Evolutionary conservation across 2,797 vertebrate species (phyloP), one percentile per base, ranked within the genome.

Genomic region (Neoniphon sammara): DNA sequence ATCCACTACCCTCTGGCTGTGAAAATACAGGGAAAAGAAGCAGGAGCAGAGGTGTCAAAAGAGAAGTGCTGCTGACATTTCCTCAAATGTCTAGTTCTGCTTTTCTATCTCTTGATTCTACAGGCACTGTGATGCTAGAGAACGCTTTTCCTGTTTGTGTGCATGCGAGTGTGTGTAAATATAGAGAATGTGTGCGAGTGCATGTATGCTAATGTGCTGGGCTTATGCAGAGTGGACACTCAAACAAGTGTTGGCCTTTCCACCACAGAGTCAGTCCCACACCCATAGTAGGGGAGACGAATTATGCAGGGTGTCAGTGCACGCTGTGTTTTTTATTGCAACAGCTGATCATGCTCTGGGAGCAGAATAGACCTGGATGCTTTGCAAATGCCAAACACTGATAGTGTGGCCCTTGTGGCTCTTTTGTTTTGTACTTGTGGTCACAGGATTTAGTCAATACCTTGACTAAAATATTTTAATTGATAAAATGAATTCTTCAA

Each of bases 41-140:
- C 23, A 68, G 75, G 67, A 68, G 75, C 76, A 83, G 81, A 86
- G 74, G 70, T 73, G 80, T 89, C 73, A 75, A 66, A 86, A 80
- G 31, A 78, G 64, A 85, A 81, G 62, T 80, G 73, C 82, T 80
- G 83, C 54, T 90, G 76, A 81, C 78, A 79, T 91, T 85, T 84
- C 27, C 56, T 71, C 68, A 82, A 78, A 81, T 60, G 27, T 73
- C 49, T 78, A 55, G 12, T 68, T 65, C 60, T 49, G 23, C 7
- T 59, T 67, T 5, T 44, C 30, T 71, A 30, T 66, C 44, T 65
- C 58, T 67, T 66, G 30, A 59, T 73, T 75, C 50, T 55, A 60
- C 9, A 65, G 60, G 31, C 62, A 30, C 31, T 73, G 54, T 68
- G 60, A 11, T 63, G 66, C 56, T 60, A n/a, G 34, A 56, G 59